Percentiles rank a stretch among this genome's conserved stretches.
Evolutionary conservation across 2,113 vertebrate genomes (phyloP).

Genomic region (Coptodon rendalli): DNA sequence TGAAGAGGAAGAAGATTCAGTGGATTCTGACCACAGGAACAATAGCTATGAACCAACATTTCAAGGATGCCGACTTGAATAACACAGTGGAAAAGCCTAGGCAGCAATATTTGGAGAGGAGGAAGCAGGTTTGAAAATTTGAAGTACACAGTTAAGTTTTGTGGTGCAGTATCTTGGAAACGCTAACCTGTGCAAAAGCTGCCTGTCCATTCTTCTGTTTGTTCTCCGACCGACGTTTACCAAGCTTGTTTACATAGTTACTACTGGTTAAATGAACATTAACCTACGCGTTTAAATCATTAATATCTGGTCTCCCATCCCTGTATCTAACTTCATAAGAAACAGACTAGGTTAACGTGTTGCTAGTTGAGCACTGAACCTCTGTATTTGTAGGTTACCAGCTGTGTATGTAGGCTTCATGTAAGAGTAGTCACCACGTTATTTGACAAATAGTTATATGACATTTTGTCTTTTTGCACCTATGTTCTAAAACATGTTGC

Average conservation of each 20-base stretch:
- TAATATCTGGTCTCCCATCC: not conserved
- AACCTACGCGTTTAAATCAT: not conserved
- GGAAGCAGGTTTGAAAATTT: constrained; percentile 16
- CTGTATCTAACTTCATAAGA: not conserved
- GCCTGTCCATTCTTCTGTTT: not conserved
- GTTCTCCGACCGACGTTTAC: not conserved
- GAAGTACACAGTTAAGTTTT: not conserved
- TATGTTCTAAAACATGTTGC: not conserved
- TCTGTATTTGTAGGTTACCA: not conserved
- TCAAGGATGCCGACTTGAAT: not conserved
- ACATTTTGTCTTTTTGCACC: not conserved
- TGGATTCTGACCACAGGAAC: not conserved
- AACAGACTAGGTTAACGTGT: not conserved
- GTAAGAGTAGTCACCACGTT: not conserved
- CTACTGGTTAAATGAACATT: not conserved
- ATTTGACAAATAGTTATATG: not conserved
- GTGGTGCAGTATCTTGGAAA: not conserved
- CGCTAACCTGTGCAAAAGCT: not conserved
- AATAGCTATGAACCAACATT: not conserved
- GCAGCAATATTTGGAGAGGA: constrained; percentile 29
- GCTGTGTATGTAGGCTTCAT: not conserved
- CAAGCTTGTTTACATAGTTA: not conserved
- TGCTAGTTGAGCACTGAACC: not conserved
- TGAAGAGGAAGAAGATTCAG: not conserved
- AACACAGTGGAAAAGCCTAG: not conserved